Evolutionary conservation across 2,888 invertebrate genomes (phyloP), one percentile per base, ranked within the genome.

Genomic region (Eretmocerus hayati): DNA sequence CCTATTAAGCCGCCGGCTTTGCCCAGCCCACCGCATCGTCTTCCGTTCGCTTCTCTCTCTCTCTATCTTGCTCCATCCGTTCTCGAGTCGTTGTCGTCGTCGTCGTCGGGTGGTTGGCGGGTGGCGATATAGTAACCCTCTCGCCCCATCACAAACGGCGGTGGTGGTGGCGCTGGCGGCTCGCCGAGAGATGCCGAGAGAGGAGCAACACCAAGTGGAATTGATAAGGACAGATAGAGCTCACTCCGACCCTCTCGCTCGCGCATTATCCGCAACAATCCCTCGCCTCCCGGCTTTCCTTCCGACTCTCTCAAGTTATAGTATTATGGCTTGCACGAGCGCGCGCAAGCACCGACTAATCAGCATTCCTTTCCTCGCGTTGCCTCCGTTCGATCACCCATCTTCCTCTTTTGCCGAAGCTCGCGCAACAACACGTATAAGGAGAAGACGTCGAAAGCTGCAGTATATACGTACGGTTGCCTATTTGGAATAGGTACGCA

Each of bases 1-100:
- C 69, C 69, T 71, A 70, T 71, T 71, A 71, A 69, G 68, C 68
- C 65, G 63, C 66, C 63, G 64, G 65, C 64, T 67, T 64, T 66
- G 62, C 63, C 59, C 63, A 59, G 56, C 53, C 54, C 58, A 51
- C 56, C 54, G 50, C 54, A 54, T 54, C 56, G 51, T 55, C 50
- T 44, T 56, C 58, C 60, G 55, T 50, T 30, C 48, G 42, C 48
- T 53, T 56, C 54, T 50, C 42, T 50, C n/a, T n/a, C n/a, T n/a
- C n/a, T n/a, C n/a, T n/a, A n/a, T n/a, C n/a, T n/a, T 40, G 15
- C 23, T 22, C 39, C 15, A 15, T 13, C 37, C 37, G 18, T 26
- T 26, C 26, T 6, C 26, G n/a, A n/a, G n/a, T n/a, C n/a, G n/a
- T n/a, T n/a, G n/a, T n/a, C n/a, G n/a, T n/a, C n/a, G n/a, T n/a